Percentiles rank a stretch among this genome's conserved stretches.
These are phyloP conservation scores for Cheracebus regulus DNA, from an alignment of 2,797 vertebrate species.

Conservation along the genomic window DNA sequence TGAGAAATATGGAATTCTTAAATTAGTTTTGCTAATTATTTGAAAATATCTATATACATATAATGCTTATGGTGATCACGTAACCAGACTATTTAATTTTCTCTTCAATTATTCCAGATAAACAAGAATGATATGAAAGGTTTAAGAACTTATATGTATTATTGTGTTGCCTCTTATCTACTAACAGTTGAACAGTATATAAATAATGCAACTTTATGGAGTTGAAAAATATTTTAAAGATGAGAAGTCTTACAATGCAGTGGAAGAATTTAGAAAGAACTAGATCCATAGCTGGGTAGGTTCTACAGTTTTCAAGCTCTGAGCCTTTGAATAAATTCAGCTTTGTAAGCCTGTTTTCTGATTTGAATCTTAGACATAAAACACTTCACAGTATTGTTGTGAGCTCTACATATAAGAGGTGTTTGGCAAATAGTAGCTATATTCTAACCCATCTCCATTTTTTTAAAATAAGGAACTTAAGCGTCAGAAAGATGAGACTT, in stretches of 20 bases:
- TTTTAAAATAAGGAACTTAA: conserved; percentile 25
- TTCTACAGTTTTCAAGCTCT: background rate
- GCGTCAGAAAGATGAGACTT: background rate
- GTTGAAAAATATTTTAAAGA: background rate
- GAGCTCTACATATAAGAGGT: background rate
- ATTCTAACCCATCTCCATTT: background rate
- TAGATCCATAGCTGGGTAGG: background rate
- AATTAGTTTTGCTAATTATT: conserved; percentile 33
- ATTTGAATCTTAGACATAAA: background rate
- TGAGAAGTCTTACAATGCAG: background rate
- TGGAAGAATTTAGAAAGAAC: background rate
- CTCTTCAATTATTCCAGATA: background rate
- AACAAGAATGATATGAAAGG: background rate
- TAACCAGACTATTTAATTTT: background rate
- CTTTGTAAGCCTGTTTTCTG: background rate
- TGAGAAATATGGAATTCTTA: conserved; percentile 52
- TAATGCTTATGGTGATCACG: background rate
- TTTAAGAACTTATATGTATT: background rate
- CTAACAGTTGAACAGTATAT: background rate
- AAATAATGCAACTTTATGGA: background rate
- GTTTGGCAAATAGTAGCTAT: background rate
- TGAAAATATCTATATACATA: background rate
- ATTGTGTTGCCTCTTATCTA: background rate
- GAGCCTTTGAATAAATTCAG: background rate
- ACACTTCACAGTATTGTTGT: background rate